Conservation (phyloP, 2,888 invertebrate species). For the Noctua janthe region DNA sequence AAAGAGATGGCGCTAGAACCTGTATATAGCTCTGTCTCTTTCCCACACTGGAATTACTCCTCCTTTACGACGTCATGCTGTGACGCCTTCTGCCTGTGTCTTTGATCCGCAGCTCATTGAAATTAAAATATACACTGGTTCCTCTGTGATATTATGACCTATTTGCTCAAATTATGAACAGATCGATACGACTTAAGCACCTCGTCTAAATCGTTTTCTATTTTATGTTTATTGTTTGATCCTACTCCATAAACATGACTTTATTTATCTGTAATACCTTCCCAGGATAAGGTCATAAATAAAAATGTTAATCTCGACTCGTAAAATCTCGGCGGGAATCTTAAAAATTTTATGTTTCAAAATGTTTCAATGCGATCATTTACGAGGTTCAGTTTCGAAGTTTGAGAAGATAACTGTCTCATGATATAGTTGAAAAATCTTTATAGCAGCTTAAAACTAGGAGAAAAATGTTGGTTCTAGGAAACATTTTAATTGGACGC, state of each 20-base stretch:
- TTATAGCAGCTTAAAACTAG: background rate
- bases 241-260: slow-evolving; percentile 23
- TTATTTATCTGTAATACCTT: slow-evolving; percentile 36
- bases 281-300: slow-evolving; percentile 33
- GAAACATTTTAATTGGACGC: slow-evolving; percentile 9
- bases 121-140: background rate
- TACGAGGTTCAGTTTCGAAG: slow-evolving; percentile 16
- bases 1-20: no score
- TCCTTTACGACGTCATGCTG: background rate
- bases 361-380: slow-evolving; percentile 32
- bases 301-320: slow-evolving; percentile 22
- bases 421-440: background rate
- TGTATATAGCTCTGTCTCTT: no score
- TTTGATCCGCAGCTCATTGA: background rate
- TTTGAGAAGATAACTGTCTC: slow-evolving; percentile 12
- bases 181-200: background rate
- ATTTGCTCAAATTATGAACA: background rate
- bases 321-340: slow-evolving; percentile 25
- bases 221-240: slow-evolving; percentile 30
- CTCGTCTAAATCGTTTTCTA: background rate
- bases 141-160: background rate
- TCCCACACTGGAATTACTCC: no score
- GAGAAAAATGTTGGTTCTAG: background rate
- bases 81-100: background rate
- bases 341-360: slow-evolving; percentile 30